phyloP scores from a whole-genome alignment of 1,140 invertebrate genomes.

The Zaprionus kolodkinae region DNA sequence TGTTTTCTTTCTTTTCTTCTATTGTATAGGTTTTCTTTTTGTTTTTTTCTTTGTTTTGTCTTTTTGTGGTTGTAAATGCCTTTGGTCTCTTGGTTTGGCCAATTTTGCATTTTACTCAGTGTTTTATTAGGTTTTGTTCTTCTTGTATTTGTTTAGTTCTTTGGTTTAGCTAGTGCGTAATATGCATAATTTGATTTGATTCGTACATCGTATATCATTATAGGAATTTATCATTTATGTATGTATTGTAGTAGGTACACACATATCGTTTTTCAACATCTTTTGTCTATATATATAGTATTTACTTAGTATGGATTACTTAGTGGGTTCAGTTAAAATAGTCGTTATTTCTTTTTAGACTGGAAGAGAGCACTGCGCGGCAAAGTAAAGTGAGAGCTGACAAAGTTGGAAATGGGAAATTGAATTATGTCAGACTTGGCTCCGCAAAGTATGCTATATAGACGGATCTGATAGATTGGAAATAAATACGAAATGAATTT shows the following conservation, averaged over 20 bases:
- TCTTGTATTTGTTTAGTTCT: conserved; percentile 27
- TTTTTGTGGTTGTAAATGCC: conserved; percentile 57
- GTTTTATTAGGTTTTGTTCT: conserved; percentile 20
- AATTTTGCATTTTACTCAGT: conserved; percentile 55
- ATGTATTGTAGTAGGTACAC: conserved; percentile 70
- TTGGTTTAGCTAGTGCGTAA: conserved; percentile 49
- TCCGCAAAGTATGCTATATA: background rate
- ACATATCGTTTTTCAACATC: conserved; percentile 59
- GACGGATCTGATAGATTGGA: background rate
- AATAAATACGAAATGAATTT: background rate
- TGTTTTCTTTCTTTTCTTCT: conserved; percentile 27
- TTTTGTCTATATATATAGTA: conserved; percentile 41
- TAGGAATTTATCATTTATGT: conserved; percentile 64
- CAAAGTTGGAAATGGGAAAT: background rate
- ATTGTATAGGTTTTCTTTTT: conserved; percentile 24
- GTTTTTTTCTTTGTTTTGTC: conserved; percentile 4
- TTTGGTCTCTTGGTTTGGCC: conserved; percentile 71
- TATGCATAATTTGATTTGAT: conserved; percentile 67
- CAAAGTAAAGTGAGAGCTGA: background rate
- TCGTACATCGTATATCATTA: conserved; percentile 37
- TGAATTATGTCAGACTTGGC: background rate
- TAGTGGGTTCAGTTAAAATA: conserved; percentile 11
- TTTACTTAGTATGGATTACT: conserved; percentile 30
- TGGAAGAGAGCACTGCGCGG: conserved; percentile 62
- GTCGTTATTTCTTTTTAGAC: background rate